Conservation (phyloP, 30 jellyfish, hydroid and myxozoan genomes). For the Hydra vulgaris region DNA sequence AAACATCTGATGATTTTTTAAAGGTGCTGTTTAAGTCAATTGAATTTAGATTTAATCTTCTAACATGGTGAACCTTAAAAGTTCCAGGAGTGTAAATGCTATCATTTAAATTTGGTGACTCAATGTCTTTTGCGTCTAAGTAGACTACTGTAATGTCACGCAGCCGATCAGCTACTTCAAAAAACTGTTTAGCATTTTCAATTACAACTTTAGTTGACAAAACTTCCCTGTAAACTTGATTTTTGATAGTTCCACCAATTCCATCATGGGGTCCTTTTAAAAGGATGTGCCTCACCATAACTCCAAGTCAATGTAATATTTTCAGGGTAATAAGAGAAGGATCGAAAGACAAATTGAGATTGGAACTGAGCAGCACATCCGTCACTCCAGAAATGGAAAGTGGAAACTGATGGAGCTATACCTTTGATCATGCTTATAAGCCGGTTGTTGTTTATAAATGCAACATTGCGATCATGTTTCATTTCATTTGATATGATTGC, state of each 20-base stretch:
- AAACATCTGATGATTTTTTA: no score
- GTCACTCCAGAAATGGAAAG: no score
- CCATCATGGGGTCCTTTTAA: background rate
- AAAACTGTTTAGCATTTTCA: constrained; percentile 7
- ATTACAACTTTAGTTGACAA: background rate
- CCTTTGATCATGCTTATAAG: no score
- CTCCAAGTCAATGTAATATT: background rate
- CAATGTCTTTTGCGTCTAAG: background rate
- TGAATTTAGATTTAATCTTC: background rate
- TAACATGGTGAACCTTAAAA: background rate
- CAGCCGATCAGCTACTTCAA: background rate
- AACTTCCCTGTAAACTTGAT: constrained; percentile 1
- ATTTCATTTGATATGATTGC: background rate
- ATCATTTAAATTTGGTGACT: background rate
- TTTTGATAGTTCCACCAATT: no score
- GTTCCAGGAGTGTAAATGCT: background rate
- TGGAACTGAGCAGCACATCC: background rate
- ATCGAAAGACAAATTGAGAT: background rate
- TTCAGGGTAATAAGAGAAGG: background rate
- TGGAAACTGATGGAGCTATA: no score
- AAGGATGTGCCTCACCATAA: background rate
- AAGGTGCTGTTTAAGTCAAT: no score
- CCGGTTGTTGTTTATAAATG: background rate
- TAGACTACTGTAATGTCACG: background rate
- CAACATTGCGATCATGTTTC: background rate